Evolutionary conservation across 2,888 invertebrate genomes (phyloP), one percentile per base, ranked within the genome.

Genomic region (Ochlodes sylvanus): DNA sequence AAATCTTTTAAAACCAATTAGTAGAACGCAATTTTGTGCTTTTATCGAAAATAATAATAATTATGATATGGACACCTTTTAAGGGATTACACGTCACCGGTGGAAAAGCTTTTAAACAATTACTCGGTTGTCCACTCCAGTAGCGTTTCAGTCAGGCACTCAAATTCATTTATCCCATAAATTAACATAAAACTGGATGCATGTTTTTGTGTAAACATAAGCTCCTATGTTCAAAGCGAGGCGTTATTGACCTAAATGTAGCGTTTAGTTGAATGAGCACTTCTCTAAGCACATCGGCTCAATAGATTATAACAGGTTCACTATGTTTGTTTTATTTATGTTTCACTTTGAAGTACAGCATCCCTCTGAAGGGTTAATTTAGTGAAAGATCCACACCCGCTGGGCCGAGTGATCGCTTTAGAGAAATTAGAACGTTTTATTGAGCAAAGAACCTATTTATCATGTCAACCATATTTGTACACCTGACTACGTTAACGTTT

Each of bases 381-480:
- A 86, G 90, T 82, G 92, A 90, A 85, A 92, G 88, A 88, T 87
- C 87, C 88, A 86, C 84, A 81, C 80, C 76, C 88, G 79, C 73
- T 84, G 90, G 83, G 72, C 86, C 81, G 87, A 79, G 80, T 88
- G 87, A 92, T 91, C 90, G 79, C 77, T 85, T 90, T 87, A 89
- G 81, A 84, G 86, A 88, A 90, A 90, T 90, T 92, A 90, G 83
- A 87, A 84, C 89, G 85, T 88, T 81, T 87, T 89, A 90, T 89
- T 88, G 90, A 89, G 85, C 88, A 88, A 85, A 88, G 86, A 83
- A 83, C 82, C 79, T 81, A 80, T 81, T 85, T 85, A 85, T 86
- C 85, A 79, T 19, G 52, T 27, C 56, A 15, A 42, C 56, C 64
- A 57, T 57, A 57, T 64, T 64, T 64, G 32, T 32, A 47, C 34